These are phyloP conservation scores for Thalassaphorura encarpata DNA, from an alignment of 1,140 invertebrate species.

Conservation along the genomic window DNA sequence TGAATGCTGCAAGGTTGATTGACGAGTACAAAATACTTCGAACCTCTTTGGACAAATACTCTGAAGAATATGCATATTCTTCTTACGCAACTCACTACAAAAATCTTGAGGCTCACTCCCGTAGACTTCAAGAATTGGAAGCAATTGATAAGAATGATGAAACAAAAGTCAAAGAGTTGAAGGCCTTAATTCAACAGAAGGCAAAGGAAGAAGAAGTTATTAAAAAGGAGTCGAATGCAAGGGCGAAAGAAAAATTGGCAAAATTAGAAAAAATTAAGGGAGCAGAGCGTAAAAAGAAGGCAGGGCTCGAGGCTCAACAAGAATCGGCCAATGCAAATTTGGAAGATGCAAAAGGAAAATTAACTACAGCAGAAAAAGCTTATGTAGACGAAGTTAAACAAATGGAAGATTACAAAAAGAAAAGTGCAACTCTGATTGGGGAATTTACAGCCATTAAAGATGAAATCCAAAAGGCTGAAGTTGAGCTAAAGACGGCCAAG, in stretches of 20 bases:
- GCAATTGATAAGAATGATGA: constrained; percentile 8
- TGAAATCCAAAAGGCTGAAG: constrained; percentile 54
- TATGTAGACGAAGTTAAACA: constrained; percentile 54
- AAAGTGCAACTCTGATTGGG: constrained; percentile 37
- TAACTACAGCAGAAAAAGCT: constrained; percentile 56
- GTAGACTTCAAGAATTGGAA: constrained; percentile 34
- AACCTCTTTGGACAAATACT: constrained; percentile 38
- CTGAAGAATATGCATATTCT: background rate
- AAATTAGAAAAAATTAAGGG: constrained; percentile 48
- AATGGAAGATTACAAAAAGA: constrained; percentile 44
- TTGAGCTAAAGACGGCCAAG: constrained; percentile 37
- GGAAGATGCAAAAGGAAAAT: constrained; percentile 54
- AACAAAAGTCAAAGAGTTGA: background rate
- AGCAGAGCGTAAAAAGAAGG: constrained; percentile 55
- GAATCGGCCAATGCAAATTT: constrained; percentile 60
- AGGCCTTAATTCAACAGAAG: constrained; percentile 13
- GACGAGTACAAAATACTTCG: constrained; percentile 37
- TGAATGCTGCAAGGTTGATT: constrained; percentile 19
- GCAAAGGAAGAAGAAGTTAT: constrained; percentile 20
- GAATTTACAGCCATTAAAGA: constrained; percentile 60
- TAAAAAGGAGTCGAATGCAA: constrained; percentile 33
- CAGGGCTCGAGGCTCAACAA: constrained; percentile 51
- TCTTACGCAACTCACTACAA: constrained; percentile 41
- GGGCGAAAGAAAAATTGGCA: background rate
- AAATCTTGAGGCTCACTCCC: too few relatives aligned